Percentiles rank a stretch among this genome's conserved stretches.
phyloP scores from a whole-genome alignment of 1,140 invertebrate species.

The Micrasema longulum region DNA sequence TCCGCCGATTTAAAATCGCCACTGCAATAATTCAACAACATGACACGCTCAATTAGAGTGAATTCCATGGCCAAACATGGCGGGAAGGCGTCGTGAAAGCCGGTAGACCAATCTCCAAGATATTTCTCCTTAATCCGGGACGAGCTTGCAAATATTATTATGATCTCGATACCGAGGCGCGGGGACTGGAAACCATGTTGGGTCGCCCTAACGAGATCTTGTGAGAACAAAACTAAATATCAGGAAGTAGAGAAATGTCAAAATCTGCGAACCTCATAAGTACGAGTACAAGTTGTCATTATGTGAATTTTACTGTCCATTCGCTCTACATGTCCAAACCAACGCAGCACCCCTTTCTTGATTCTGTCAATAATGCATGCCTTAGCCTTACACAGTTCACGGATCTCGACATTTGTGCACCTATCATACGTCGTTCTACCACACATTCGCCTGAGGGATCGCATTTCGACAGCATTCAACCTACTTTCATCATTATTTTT shows the following conservation, averaged over 20 bases:
- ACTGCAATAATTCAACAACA: conserved; percentile 30
- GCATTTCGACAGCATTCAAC: too few relatives aligned
- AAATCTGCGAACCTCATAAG: too few relatives aligned
- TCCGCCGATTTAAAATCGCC: conserved; percentile 24
- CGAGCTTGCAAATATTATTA: conserved; percentile 16
- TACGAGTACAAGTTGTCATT: too few relatives aligned
- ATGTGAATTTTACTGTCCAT: too few relatives aligned
- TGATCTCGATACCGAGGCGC: background rate
- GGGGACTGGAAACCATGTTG: background rate
- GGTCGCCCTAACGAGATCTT: background rate
- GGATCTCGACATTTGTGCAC: too few relatives aligned
- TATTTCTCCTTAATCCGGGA: conserved; percentile 3
- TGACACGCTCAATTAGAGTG: conserved; percentile 34
- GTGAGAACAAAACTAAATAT: background rate
- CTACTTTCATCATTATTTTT: too few relatives aligned
- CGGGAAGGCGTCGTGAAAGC: conserved; percentile 16
- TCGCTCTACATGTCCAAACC: too few relatives aligned
- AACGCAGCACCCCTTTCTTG: too few relatives aligned
- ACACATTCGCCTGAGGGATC: too few relatives aligned
- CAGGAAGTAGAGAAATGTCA: background rate
- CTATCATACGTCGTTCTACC: too few relatives aligned
- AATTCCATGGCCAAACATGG: conserved; percentile 32
- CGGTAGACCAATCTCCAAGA: conserved; percentile 10
- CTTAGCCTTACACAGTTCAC: too few relatives aligned
- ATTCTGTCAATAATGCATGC: too few relatives aligned